Evolutionary conservation across 1,140 invertebrate species (phyloP).

Genomic region (Penaeus indicus): DNA sequence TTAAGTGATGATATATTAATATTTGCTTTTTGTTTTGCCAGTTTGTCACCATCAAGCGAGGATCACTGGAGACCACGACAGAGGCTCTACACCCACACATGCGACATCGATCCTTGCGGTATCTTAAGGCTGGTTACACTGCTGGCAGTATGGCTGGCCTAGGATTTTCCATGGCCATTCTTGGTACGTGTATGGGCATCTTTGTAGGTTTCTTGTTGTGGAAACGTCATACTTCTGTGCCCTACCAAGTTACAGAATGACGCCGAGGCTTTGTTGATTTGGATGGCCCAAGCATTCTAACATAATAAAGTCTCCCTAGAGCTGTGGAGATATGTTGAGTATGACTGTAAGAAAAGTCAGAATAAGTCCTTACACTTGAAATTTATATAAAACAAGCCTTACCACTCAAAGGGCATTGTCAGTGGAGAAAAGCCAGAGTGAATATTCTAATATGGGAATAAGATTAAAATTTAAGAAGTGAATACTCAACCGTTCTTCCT

Average conservation of each 20-base stretch:
- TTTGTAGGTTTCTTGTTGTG: constrained; percentile 71
- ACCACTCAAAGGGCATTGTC: too few relatives aligned
- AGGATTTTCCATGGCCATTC: constrained; percentile 70
- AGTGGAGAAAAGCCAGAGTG: too few relatives aligned
- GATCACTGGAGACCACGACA: constrained; percentile 69
- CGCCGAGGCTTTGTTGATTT: constrained; percentile 54
- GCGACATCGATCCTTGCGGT: constrained; percentile 63
- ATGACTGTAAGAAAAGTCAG: neutral
- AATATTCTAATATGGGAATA: too few relatives aligned
- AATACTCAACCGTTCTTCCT: too few relatives aligned
- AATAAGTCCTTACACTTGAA: too few relatives aligned
- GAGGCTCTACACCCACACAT: constrained; percentile 68
- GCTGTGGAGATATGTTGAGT: neutral
- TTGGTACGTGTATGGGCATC: constrained; percentile 70
- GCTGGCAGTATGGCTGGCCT: constrained; percentile 70
- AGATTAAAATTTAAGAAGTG: too few relatives aligned
- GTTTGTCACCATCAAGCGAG: constrained; percentile 69
- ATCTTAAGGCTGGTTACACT: constrained; percentile 67
- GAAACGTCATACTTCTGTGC: constrained; percentile 67
- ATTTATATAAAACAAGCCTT: too few relatives aligned
- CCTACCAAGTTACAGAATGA: constrained; percentile 65
- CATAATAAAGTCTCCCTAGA: constrained; percentile 24
- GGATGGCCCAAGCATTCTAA: constrained; percentile 50
- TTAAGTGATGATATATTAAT: neutral
- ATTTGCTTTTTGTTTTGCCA: constrained; percentile 52